Percentiles rank a stretch among this genome's conserved stretches.
Conservation (phyloP, 2,113 vertebrate genomes). For the Amia ocellicauda region DNA sequence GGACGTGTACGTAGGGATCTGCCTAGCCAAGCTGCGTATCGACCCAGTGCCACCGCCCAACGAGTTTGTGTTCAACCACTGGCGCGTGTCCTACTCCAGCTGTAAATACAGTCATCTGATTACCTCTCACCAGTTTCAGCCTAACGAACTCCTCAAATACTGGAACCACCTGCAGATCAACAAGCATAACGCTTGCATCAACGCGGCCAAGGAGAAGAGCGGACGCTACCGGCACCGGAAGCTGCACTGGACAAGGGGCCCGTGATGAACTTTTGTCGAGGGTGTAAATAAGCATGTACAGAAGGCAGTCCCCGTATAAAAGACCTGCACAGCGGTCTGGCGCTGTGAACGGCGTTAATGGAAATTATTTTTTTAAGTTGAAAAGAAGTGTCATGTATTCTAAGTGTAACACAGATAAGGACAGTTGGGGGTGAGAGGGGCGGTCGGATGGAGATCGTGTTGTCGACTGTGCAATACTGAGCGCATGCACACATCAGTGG, state of each 20-base stretch:
- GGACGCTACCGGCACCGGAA: slow-evolving; percentile 68
- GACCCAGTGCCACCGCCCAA: slow-evolving; percentile 86
- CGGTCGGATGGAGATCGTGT: slow-evolving; percentile 10
- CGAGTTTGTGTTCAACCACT: slow-evolving; percentile 94
- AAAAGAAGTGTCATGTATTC: slow-evolving; percentile 49
- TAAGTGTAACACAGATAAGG: slow-evolving; percentile 43
- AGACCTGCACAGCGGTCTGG: slow-evolving; percentile 65
- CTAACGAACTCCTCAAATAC: slow-evolving; percentile 88
- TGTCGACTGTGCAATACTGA: slow-evolving; percentile 33
- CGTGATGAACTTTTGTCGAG: not conserved
- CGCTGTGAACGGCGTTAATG: slow-evolving; percentile 53
- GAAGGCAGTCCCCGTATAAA: slow-evolving; percentile 46
- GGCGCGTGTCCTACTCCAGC: slow-evolving; percentile 92
- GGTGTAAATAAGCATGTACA: slow-evolving; percentile 36
- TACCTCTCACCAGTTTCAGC: slow-evolving; percentile 94
- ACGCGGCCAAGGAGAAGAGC: slow-evolving; percentile 72
- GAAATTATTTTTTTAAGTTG: slow-evolving; percentile 67
- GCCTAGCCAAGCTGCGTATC: slow-evolving; percentile 83
- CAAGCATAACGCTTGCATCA: slow-evolving; percentile 86
- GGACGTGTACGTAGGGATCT: slow-evolving; percentile 93
- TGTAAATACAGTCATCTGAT: slow-evolving; percentile 97
- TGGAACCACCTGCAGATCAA: slow-evolving; percentile 94
- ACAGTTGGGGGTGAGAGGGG: slow-evolving; percentile 38
- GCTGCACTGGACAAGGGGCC: slow-evolving; percentile 51
- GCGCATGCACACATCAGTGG: slow-evolving; percentile 34